phyloP scores from a whole-genome alignment of 2,888 invertebrate species.

The Parnassius mnemosyne region DNA sequence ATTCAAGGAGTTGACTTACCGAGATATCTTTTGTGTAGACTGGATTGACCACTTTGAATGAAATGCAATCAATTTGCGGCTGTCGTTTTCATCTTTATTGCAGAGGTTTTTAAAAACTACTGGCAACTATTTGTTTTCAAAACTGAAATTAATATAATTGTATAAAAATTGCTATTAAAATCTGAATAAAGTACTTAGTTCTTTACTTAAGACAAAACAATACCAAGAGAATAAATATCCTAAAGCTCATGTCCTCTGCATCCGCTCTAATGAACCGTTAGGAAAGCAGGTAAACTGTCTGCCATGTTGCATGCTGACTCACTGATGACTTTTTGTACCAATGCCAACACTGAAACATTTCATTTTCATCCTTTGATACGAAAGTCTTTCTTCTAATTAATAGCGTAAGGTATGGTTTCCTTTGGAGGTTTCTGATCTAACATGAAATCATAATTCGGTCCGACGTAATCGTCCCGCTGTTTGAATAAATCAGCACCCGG shows the following conservation, averaged over 20 bases:
- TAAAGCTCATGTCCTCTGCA: neutral
- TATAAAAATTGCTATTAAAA: too few species aligned
- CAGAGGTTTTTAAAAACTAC: neutral
- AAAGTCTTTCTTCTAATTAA: conserved; percentile 32
- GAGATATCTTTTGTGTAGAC: conserved; percentile 41
- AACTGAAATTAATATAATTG: too few species aligned
- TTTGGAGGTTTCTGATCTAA: conserved; percentile 24
- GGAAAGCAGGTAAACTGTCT: conserved; percentile 37
- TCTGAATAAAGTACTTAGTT: too few species aligned
- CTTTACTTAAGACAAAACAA: too few species aligned
- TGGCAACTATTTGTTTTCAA: too few species aligned
- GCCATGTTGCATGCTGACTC: conserved; percentile 48
- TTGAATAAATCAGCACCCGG: conserved; percentile 60
- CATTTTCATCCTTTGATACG: conserved; percentile 26
- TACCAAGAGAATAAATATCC: neutral
- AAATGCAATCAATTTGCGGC: conserved; percentile 40
- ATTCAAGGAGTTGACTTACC: conserved; percentile 42
- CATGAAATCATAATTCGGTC: conserved; percentile 41
- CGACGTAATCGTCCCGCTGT: conserved; percentile 60
- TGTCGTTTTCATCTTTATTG: conserved; percentile 21
- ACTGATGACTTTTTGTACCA: conserved; percentile 56
- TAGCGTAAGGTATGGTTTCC: conserved; percentile 42
- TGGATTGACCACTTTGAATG: conserved; percentile 42
- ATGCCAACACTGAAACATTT: conserved; percentile 40
- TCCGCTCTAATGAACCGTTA: conserved; percentile 29